A percentile compares a stretch with the other conserved stretches of the same genome.
phyloP scores from a whole-genome alignment of 2,888 invertebrate genomes.

The Cristatella mucedo region DNA sequence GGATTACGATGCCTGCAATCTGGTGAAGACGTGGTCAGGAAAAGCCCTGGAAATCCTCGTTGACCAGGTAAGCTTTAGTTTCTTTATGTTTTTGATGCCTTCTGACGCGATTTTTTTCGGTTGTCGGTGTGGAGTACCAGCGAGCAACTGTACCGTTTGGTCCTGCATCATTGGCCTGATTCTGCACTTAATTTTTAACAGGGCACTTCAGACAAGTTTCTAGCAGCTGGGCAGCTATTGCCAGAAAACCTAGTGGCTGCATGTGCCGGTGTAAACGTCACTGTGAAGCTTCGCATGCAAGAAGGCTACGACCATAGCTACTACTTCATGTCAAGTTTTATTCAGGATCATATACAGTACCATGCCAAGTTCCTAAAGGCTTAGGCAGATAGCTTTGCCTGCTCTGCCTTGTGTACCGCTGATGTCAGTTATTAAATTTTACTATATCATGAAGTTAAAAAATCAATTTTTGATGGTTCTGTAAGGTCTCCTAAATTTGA shows the following conservation, averaged over 20 bases:
- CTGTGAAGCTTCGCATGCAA: conserved; percentile 28
- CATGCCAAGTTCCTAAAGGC: conserved; percentile 60
- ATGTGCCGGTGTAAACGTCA: conserved; percentile 53
- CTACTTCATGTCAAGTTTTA: conserved; percentile 74
- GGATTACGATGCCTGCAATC: conserved; percentile 72
- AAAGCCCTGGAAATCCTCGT: conserved; percentile 66
- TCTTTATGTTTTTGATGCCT: not conserved
- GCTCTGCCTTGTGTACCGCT: no score
- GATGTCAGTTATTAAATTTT: no score
- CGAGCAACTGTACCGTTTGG: not conserved
- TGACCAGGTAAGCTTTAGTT: conserved; percentile 56
- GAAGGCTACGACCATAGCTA: conserved; percentile 84
- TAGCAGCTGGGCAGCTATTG: conserved; percentile 55
- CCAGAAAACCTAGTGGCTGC: conserved; percentile 67
- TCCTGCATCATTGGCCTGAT: no score
- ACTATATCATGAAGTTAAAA: no score
- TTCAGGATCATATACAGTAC: conserved; percentile 77
- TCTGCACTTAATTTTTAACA: conserved; percentile 40
- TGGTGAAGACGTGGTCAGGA: conserved; percentile 66
- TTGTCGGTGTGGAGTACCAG: no score
- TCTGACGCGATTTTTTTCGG: no score
- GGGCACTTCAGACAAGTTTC: conserved; percentile 68
- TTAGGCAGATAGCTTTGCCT: no score
- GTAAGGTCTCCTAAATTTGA: no score
- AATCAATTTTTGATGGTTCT: no score